Conservation (phyloP, 2,888 invertebrate species). For the Cacoxenus indagator region DNA sequence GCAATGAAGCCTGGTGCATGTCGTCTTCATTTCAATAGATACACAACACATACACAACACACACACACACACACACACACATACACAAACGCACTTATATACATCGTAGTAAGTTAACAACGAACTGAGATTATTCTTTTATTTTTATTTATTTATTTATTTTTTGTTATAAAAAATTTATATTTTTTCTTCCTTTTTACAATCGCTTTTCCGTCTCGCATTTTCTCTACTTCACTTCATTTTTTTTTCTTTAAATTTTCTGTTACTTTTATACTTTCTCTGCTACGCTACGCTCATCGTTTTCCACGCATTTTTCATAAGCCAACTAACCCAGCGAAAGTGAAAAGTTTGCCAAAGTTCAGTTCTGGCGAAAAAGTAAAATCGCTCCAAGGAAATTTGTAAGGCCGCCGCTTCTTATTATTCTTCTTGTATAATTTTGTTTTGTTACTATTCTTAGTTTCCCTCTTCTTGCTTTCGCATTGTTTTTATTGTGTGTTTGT, state of each 20-base stretch:
- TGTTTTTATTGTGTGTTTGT: no score
- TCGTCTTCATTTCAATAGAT: no score
- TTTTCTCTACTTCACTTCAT: slow-evolving; percentile 8
- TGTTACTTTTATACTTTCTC: neutral
- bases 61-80: slow-evolving; percentile 3
- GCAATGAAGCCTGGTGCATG: neutral
- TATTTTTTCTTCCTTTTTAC: slow-evolving; percentile 7
- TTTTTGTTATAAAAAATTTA: no score
- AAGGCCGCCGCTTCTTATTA: neutral
- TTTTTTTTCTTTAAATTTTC: slow-evolving; percentile 30
- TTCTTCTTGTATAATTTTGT: neutral
- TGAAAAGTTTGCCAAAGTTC: slow-evolving; percentile 56
- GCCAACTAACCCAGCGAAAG: slow-evolving; percentile 41
- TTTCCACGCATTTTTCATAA: neutral
- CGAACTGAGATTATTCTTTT: no score
- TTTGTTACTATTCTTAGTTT: neutral
- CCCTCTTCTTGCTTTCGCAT: no score
- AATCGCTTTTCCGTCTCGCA: slow-evolving; percentile 17
- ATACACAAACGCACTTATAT: neutral
- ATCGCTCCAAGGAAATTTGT: slow-evolving; percentile 26
- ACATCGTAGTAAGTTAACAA: no score
- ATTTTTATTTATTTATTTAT: no score
- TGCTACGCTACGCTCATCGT: slow-evolving; percentile 20
- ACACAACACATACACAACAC: neutral
- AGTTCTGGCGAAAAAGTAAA: slow-evolving; percentile 44